phyloP scores from a whole-genome alignment of 64 coral and sea anemone genomes.

The Actinia equina region DNA sequence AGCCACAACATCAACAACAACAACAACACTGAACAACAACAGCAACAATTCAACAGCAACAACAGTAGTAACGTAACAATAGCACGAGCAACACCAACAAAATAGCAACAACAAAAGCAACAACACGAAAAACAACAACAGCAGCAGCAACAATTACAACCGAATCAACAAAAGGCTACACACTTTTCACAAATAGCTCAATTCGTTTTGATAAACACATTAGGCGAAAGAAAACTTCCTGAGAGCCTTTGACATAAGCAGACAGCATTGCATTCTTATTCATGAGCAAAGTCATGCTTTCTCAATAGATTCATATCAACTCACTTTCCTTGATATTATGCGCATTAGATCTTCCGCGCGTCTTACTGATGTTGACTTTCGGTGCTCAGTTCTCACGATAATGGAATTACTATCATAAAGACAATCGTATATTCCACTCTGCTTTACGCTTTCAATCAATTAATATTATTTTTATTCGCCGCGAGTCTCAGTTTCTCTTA shows the following conservation, averaged over 20 bases:
- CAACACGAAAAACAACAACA: background rate
- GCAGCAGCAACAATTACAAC: background rate
- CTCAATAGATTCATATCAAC: background rate
- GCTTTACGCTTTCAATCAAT: background rate
- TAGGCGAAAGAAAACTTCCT: background rate
- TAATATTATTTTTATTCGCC: no score
- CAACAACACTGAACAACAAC: background rate
- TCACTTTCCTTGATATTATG: background rate
- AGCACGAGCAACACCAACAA: background rate
- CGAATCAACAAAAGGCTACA: background rate
- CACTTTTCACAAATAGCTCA: no score
- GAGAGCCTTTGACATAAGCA: background rate
- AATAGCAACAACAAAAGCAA: background rate
- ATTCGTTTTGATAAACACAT: no score
- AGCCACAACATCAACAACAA: no score
- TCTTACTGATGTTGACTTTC: background rate
- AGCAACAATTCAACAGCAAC: background rate
- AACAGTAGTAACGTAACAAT: background rate
- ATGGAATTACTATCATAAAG: background rate
- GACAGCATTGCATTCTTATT: background rate
- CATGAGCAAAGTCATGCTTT: background rate
- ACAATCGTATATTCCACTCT: background rate
- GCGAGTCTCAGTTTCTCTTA: no score
- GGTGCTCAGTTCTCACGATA: background rate
- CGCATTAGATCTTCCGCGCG: background rate